A percentile compares a stretch with the other conserved stretches of the same genome.
phyloP scores from a whole-genome alignment of 2,888 invertebrate genomes.

The Drepana falcataria region DNA sequence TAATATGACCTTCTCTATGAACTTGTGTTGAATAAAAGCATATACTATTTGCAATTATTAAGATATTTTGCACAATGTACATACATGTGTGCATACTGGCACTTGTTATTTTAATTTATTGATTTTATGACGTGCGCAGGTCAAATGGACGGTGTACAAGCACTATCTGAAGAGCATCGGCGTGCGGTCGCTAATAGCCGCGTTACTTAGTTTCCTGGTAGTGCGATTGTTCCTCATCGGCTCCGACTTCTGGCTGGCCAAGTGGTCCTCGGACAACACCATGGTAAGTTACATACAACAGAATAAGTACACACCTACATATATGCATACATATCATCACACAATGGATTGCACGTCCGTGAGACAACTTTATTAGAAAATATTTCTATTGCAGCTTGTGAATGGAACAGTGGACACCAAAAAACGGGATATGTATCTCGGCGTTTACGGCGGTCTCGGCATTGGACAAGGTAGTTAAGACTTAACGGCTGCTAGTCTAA shows the following conservation, averaged over 20 bases:
- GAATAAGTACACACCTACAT: no score
- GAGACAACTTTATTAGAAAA: no score
- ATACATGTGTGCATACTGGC: neutral
- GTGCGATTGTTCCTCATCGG: conserved; percentile 92
- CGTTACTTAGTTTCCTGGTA: conserved; percentile 87
- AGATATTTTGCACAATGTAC: neutral
- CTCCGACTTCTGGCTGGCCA: conserved; percentile 91
- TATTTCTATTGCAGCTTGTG: conserved; percentile 34
- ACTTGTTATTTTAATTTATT: neutral
- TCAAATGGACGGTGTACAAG: conserved; percentile 92
- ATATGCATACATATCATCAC: no score
- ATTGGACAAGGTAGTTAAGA: conserved; percentile 87
- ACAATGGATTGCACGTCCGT: no score
- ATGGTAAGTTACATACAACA: conserved; percentile 38
- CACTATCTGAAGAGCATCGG: conserved; percentile 94
- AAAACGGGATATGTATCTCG: conserved; percentile 87
- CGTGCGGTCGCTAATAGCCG: conserved; percentile 83
- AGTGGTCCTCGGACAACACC: conserved; percentile 86
- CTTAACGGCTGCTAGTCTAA: no score
- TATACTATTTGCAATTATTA: no score
- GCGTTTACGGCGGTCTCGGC: conserved; percentile 94
- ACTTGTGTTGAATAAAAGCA: no score
- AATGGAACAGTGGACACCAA: conserved; percentile 79
- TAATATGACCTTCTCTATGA: no score
- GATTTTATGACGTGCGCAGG: conserved; percentile 59